These are phyloP conservation scores for Myopa tessellatipennis DNA, from an alignment of 2,888 invertebrate species.

Conservation along the genomic window DNA sequence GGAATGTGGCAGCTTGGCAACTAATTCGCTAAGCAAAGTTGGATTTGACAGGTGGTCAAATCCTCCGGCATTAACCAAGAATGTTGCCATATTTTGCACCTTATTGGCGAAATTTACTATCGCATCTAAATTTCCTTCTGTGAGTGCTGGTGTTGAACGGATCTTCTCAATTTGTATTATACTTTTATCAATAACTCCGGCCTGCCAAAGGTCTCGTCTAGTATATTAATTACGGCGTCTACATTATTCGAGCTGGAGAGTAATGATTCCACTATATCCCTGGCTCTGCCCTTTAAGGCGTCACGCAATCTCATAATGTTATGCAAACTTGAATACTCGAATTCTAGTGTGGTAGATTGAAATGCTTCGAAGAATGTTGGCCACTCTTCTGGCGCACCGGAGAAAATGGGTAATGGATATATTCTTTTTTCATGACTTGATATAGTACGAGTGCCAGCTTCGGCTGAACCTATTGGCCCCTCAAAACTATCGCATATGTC, in stretches of 20 bases:
- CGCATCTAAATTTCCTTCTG: slow-evolving; percentile 21
- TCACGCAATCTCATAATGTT: slow-evolving; percentile 37
- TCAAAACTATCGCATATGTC: no score
- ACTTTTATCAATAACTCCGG: slow-evolving; percentile 33
- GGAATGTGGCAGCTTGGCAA: slow-evolving; percentile 26
- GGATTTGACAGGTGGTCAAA: slow-evolving; percentile 43
- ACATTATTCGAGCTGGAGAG: slow-evolving; percentile 32
- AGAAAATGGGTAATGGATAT: slow-evolving; percentile 38
- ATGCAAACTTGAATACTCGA: slow-evolving; percentile 27
- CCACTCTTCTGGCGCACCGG: slow-evolving; percentile 41
- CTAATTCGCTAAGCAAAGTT: slow-evolving; percentile 40
- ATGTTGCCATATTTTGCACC: slow-evolving; percentile 40
- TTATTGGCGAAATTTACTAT: slow-evolving; percentile 39
- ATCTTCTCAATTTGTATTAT: slow-evolving; percentile 35
- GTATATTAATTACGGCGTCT: slow-evolving; percentile 11
- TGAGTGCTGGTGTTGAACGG: slow-evolving; percentile 15
- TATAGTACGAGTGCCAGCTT: no score
- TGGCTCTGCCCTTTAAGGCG: slow-evolving; percentile 27
- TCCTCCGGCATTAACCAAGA: slow-evolving; percentile 22
- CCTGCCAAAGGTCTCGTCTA: slow-evolving; percentile 29
- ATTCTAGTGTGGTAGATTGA: slow-evolving; percentile 23
- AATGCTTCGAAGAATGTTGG: slow-evolving; percentile 35
- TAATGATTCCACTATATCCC: slow-evolving; percentile 34
- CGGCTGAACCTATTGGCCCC: no score
- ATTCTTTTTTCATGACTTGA: no score